A percentile compares a stretch with the other conserved stretches of the same genome.
Evolutionary conservation across 2,888 invertebrate species (phyloP).

Genomic region (Drosophila colorata): DNA sequence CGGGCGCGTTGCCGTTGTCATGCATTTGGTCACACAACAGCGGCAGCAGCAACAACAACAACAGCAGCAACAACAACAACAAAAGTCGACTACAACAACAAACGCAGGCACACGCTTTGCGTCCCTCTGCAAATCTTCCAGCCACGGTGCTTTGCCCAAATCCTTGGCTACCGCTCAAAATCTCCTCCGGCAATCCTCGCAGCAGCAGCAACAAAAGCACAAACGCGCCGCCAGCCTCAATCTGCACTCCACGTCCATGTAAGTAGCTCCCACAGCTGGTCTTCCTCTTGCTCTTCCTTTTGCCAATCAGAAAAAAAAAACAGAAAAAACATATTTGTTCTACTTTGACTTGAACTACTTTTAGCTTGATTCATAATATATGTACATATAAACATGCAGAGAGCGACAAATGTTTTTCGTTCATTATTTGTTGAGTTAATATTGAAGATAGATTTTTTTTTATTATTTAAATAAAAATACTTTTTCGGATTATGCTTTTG

Average conservation of each 20-base stretch:
- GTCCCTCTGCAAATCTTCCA: constrained; percentile 67
- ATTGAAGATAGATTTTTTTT: too few species aligned
- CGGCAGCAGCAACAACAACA: constrained; percentile 60
- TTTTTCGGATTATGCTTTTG: too few species aligned
- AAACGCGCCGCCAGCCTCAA: constrained; percentile 70
- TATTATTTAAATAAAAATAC: too few species aligned
- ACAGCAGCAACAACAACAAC: constrained; percentile 34
- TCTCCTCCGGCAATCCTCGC: constrained; percentile 51
- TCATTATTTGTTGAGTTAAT: too few species aligned
- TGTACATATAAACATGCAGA: constrained; percentile 12
- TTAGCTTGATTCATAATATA: constrained; percentile 23
- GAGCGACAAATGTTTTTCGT: too few species aligned
- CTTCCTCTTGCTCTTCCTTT: constrained; percentile 13
- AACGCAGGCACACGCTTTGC: constrained; percentile 56
- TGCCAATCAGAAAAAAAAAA: constrained; percentile 3
- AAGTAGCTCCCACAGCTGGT: constrained; percentile 40
- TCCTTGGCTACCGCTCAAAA: constrained; percentile 70
- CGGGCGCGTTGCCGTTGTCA: constrained; percentile 69
- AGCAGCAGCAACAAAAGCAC: constrained; percentile 50
- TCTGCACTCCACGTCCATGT: constrained; percentile 66
- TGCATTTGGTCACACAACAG: constrained; percentile 76
- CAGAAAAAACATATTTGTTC: constrained; percentile 45
- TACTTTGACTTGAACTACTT: constrained; percentile 57
- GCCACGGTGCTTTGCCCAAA: constrained; percentile 70
- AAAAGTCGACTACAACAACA: constrained; percentile 32